Evolutionary conservation across 2,888 invertebrate species (phyloP).

Genomic region (Exephanes ischioxanthus): DNA sequence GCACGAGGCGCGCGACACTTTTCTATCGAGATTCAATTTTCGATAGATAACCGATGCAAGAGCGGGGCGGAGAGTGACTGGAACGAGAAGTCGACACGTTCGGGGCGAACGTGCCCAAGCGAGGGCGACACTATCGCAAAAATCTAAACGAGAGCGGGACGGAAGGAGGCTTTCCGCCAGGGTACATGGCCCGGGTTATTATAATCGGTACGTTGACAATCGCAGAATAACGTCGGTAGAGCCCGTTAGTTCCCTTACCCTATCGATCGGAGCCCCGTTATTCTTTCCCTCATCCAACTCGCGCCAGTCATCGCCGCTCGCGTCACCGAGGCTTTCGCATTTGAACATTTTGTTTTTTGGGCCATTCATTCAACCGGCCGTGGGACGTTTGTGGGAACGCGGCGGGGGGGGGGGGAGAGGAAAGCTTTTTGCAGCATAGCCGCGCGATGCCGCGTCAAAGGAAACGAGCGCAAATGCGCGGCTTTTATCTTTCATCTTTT

Average conservation of each 20-base stretch:
- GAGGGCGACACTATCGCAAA: constrained; percentile 56
- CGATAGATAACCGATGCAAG: constrained; percentile 77
- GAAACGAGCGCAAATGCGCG: constrained; percentile 44
- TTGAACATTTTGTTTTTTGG: constrained; percentile 26
- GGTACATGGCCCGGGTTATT: constrained; percentile 34
- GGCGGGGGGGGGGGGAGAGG: not conserved
- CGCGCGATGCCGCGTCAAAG: constrained; percentile 54
- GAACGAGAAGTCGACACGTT: constrained; percentile 66
- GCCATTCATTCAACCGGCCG: constrained; percentile 32
- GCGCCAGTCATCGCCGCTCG: not conserved
- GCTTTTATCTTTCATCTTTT: constrained; percentile 64
- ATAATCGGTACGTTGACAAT: constrained; percentile 57
- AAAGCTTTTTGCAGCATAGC: constrained; percentile 34
- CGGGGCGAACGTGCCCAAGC: constrained; percentile 67
- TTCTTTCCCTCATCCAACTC: not conserved
- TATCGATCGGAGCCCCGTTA: constrained; percentile 22
- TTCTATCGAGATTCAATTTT: constrained; percentile 80
- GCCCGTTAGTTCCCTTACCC: not conserved
- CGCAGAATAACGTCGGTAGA: constrained; percentile 27
- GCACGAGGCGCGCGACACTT: not conserved
- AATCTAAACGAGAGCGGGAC: constrained; percentile 64
- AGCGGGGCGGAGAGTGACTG: constrained; percentile 64
- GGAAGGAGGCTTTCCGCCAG: constrained; percentile 11
- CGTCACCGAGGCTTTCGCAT: constrained; percentile 9
- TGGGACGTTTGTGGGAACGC: constrained; percentile 26